Evolutionary conservation across 2,113 vertebrate genomes (phyloP).

Genomic region (Atlantisia rogersi): DNA sequence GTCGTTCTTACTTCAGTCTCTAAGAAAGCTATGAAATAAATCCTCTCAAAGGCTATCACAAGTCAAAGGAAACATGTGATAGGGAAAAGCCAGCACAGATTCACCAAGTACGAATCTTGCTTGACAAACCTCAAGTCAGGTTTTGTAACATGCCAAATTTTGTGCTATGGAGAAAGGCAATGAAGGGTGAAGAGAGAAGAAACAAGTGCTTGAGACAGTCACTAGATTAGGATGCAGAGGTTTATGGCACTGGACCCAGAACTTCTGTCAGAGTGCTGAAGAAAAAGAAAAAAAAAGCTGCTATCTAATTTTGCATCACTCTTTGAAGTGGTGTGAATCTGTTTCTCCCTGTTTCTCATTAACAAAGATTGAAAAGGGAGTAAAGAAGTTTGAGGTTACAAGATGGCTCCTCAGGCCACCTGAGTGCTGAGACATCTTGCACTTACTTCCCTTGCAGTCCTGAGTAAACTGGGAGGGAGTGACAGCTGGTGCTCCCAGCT

Average conservation of each 20-base stretch:
- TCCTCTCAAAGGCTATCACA: no score
- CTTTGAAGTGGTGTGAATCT: rapidly evolving
- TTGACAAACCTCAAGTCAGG: neutral
- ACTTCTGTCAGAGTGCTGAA: neutral
- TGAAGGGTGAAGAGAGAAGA: neutral
- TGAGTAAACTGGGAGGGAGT: rapidly evolving
- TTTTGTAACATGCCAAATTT: neutral
- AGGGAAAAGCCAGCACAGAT: no score
- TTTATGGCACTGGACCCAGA: neutral
- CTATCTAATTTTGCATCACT: neutral
- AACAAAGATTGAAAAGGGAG: neutral
- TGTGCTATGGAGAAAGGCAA: neutral
- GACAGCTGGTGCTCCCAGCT: rapidly evolving
- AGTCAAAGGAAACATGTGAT: no score
- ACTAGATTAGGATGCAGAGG: neutral
- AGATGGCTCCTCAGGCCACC: neutral
- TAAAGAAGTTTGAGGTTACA: neutral
- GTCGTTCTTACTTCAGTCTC: no score
- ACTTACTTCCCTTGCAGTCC: neutral
- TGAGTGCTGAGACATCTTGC: rapidly evolving
- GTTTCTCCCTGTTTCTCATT: neutral
- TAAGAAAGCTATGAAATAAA: no score
- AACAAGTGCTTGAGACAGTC: neutral
- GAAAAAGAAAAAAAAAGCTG: neutral
- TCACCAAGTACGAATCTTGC: no score